Evolutionary conservation across 2,113 vertebrate species (phyloP).

Genomic region (Festucalex cinctus): DNA sequence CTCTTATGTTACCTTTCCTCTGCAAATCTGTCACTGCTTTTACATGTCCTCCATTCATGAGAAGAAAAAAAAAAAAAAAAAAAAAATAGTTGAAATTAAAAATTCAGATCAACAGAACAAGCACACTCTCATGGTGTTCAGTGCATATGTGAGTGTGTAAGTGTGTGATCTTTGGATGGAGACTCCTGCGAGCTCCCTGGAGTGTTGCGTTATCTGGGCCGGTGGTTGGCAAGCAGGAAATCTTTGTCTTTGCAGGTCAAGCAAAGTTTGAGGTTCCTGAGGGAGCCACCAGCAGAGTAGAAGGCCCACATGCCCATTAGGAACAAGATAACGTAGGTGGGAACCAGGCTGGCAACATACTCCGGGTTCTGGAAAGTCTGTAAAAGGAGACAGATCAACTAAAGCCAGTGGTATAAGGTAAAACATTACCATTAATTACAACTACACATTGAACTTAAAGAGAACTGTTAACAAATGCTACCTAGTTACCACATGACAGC

Average conservation of each 20-base stretch:
- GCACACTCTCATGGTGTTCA: neutral
- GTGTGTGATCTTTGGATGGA: conserved; percentile 29
- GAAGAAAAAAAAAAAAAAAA: conserved; percentile 1
- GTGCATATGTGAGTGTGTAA: conserved; percentile 11
- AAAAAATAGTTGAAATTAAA: conserved; percentile 5
- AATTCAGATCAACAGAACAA: conserved; percentile 13
- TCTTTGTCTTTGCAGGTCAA: conserved; percentile 80
- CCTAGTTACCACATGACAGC: no score
- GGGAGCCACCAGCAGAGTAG: conserved; percentile 73
- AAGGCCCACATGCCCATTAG: conserved; percentile 76
- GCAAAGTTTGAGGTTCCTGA: conserved; percentile 78
- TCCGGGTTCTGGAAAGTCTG: conserved; percentile 78
- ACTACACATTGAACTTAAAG: no score
- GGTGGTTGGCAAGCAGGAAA: conserved; percentile 77
- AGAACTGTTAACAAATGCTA: no score
- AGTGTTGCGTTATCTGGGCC: conserved; percentile 70
- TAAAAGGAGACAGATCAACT: neutral
- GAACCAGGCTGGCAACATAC: conserved; percentile 68
- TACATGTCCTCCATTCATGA: neutral
- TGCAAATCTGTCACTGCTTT: neutral
- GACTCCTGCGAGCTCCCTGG: conserved; percentile 33
- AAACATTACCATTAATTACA: neutral
- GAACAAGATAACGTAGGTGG: conserved; percentile 70
- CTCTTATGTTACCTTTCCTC: conserved; percentile 1
- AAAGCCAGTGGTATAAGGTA: neutral